Base-by-base conservation (phyloP, 37 sponge, comb jelly and placozoan species). In the Halichondria panicea region DNA sequence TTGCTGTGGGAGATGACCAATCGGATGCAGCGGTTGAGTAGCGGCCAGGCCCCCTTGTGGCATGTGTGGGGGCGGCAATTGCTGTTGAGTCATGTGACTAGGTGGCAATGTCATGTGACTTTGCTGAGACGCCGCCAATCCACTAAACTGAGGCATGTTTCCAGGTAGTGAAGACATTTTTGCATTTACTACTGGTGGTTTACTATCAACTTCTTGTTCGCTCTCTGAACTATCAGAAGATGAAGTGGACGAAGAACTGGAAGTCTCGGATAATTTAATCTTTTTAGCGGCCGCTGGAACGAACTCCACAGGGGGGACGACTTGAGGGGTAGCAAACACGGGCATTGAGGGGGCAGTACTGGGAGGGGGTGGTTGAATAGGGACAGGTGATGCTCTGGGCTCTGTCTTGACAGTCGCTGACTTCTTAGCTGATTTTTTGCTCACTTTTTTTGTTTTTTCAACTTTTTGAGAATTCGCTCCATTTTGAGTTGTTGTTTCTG, bases 181-280 rank as follows among this genome's bases (percentile, higher is more conserved):
- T n/a, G n/a, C n/a, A n/a, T n/a, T n/a, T n/a, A n/a, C n/a, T n/a
- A n/a, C n/a, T n/a, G n/a, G n/a, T n/a, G n/a, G n/a, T n/a, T n/a
- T n/a, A 36, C 4, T 4, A 22, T 80, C 80, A 27, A 22, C 53
- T 54, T 59, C 65, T 24, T 73, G 63, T 2, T 81, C 81, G 34
- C 50, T 61, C 34, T 80, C 80, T 1, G 80, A 80, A 55, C 81
- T 81, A 38, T 69, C 52, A 28, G 68, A 66, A 9, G 39, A 72
- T 0, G 71, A 68, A 35, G 70, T 41, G 12, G 80, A 80, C 2
- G 70, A 61, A 0, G 70, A 71, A 35, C 40, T 36, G 36, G 35
- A 37, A 36, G 43, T 44, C 8, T 43, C 19, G 18, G 36, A 34
- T 2, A 63, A 21, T 41, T 70, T 81, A 19, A 15, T 3, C 30